Conservation (phyloP, 64 coral and sea anemone genomes). For the Stichodactyla mertensii region DNA sequence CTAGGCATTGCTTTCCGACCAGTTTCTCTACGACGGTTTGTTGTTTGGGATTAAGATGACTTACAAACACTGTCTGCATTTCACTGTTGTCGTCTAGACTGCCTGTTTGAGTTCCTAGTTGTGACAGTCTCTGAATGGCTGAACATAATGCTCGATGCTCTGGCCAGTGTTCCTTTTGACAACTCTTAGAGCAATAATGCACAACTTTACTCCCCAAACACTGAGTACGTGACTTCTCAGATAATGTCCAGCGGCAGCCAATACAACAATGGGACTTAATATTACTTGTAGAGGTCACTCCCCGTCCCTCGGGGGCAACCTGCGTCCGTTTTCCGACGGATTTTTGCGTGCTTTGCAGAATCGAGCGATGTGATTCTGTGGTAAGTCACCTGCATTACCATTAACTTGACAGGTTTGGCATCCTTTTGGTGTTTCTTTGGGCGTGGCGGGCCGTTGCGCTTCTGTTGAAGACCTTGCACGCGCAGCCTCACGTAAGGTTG, state of each 20-base stretch:
- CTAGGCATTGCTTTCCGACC: conserved; percentile 36
- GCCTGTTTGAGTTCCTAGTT: not conserved
- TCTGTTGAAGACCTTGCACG: not conserved
- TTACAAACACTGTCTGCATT: conserved; percentile 48
- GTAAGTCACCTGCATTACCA: conserved; percentile 9
- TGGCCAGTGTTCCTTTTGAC: conserved; percentile 37
- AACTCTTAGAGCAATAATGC: conserved; percentile 15
- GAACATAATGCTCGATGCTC: conserved; percentile 20
- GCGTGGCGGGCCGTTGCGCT: too few species aligned
- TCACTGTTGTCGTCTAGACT: not conserved
- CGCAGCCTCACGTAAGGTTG: not conserved
- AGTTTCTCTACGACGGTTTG: conserved; percentile 32
- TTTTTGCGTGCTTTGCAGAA: conserved; percentile 4
- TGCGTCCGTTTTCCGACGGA: conserved; percentile 26
- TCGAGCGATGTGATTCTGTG: not conserved
- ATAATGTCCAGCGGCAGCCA: too few species aligned
- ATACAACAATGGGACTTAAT: conserved; percentile 14
- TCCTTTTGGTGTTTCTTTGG: too few species aligned
- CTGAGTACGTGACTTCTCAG: not conserved
- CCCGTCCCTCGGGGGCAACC: conserved; percentile 41
- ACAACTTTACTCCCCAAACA: conserved; percentile 11
- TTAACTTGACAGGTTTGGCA: too few species aligned
- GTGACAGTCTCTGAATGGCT: conserved; percentile 17
- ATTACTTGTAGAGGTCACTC: not conserved
- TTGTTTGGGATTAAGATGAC: conserved; percentile 11